Conservation (phyloP, 1,140 invertebrate species). For the Brachionus asplanchnoidis region DNA sequence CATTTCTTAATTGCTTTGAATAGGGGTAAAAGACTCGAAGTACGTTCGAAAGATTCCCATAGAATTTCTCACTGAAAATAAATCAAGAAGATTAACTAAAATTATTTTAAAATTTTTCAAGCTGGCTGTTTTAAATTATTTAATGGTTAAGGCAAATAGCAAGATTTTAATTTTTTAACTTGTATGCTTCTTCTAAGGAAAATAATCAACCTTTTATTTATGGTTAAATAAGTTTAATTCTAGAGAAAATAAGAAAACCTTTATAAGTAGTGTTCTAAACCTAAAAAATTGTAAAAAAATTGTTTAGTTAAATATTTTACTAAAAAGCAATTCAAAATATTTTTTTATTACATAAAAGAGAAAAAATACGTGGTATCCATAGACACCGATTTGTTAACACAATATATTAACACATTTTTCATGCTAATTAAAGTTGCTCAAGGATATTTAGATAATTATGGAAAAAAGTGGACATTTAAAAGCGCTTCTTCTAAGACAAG, state of each 20-base stretch:
- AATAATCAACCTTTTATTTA: neutral
- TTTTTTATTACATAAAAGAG: conserved; percentile 6
- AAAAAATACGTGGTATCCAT: conserved; percentile 21
- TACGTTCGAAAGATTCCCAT: neutral
- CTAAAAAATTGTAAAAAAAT: neutral
- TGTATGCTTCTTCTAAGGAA: neutral
- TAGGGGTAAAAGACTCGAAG: neutral
- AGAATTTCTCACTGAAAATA: too few species aligned
- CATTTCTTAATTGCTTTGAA: neutral
- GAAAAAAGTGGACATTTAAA: neutral
- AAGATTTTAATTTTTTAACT: neutral
- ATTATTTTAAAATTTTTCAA: too few species aligned
- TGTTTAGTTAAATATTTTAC: neutral
- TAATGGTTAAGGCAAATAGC: neutral
- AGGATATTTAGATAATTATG: neutral
- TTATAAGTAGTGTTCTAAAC: neutral
- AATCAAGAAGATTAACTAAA: too few species aligned
- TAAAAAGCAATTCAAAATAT: conserved; percentile 12
- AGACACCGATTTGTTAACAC: neutral
- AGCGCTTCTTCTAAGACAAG: too few species aligned
- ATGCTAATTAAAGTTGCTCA: neutral
- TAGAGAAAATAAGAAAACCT: neutral
- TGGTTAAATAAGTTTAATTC: neutral
- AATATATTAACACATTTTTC: neutral
- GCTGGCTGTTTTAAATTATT: neutral